These are phyloP conservation scores for Pseudorhombus dupliciocellatus DNA, from an alignment of 2,113 vertebrate species.

Conservation along the genomic window DNA sequence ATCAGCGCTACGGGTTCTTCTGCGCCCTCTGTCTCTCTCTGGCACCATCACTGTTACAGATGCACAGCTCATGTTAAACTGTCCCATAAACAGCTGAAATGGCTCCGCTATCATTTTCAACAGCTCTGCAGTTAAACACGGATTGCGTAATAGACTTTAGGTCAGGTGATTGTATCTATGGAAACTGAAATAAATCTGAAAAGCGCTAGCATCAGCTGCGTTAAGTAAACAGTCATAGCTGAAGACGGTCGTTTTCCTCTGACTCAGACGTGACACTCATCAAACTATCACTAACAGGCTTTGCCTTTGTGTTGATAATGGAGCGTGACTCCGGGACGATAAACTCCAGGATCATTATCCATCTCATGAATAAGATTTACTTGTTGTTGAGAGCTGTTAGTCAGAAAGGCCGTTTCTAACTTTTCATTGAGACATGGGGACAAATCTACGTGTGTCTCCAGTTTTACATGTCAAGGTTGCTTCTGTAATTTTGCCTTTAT, in stretches of 20 bases:
- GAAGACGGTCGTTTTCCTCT: background rate
- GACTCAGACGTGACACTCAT: too few relatives aligned
- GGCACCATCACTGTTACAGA: slow-evolving; percentile 48
- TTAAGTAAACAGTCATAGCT: background rate
- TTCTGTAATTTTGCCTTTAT: too few relatives aligned
- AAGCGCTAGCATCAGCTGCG: too few relatives aligned
- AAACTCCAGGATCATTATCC: background rate
- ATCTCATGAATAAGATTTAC: too few relatives aligned
- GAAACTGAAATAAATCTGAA: too few relatives aligned
- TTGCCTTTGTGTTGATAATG: background rate
- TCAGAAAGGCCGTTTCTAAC: too few relatives aligned
- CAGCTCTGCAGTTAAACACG: background rate
- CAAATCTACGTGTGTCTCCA: too few relatives aligned
- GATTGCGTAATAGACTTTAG: too few relatives aligned
- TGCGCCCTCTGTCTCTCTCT: slow-evolving; percentile 41
- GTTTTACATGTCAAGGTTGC: too few relatives aligned
- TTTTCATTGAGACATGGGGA: too few relatives aligned
- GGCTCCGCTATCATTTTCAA: background rate
- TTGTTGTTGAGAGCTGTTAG: too few relatives aligned
- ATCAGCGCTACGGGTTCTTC: slow-evolving; percentile 50
- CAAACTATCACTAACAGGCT: background rate
- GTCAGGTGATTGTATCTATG: too few relatives aligned
- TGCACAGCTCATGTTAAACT: background rate
- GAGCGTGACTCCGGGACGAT: background rate
- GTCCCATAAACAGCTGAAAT: background rate